phyloP scores from a whole-genome alignment of 2,797 vertebrate genomes.

The Kryptopterus vitreolus region DNA sequence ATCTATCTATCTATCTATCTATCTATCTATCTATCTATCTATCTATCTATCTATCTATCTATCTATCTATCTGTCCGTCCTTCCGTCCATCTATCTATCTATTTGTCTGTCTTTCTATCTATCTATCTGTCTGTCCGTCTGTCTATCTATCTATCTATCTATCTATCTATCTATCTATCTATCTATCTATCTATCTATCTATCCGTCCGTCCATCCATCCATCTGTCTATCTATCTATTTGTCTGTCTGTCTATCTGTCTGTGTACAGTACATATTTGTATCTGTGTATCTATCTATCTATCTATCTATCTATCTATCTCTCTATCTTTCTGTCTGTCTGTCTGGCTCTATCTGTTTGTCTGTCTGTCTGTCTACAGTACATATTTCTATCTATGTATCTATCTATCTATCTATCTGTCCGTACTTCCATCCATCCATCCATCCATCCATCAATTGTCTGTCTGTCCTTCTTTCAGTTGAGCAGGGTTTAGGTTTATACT shows the following conservation, averaged over 20 bases:
- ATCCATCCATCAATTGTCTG: too few species aligned
- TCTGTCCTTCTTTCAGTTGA: background rate
- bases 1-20: slow-evolving; percentile 15
- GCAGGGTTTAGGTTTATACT: background rate
- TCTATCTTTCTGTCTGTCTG: too few species aligned
- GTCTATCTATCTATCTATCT: background rate
- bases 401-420: slow-evolving; percentile 2
- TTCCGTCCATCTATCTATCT: too few species aligned
- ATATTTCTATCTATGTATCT: background rate
- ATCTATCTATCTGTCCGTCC: too few species aligned
- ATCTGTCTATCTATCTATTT: background rate
- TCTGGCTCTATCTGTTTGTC: background rate
- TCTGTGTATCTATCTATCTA: background rate
- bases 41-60: background rate
- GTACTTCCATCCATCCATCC: background rate
- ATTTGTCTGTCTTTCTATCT: background rate
- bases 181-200: background rate
- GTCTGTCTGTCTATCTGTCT: slow-evolving; percentile 2
- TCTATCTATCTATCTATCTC: background rate
- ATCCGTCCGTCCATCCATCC: slow-evolving; percentile 5
- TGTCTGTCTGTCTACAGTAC: background rate
- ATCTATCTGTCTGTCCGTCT: background rate
- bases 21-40: background rate
- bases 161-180: background rate
- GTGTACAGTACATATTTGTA: too few species aligned